A percentile compares a stretch with the other conserved stretches of the same genome.
phyloP scores from a whole-genome alignment of 2,797 vertebrate genomes.

The Gallirallus australis region DNA sequence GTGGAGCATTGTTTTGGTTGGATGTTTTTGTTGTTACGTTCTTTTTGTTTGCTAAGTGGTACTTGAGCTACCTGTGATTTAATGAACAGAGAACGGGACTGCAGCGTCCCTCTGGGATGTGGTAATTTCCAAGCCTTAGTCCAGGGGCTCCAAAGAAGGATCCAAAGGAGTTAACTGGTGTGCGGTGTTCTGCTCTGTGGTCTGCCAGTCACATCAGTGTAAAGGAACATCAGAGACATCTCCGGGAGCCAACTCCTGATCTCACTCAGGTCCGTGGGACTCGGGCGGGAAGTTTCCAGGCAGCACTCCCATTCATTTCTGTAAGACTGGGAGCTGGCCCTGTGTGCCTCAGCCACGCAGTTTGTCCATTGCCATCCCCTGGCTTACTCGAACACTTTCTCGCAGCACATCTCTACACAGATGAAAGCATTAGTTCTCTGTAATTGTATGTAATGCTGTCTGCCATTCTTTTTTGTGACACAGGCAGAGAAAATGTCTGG shows the following conservation, averaged over 20 bases:
- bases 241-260: background rate
- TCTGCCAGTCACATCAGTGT: background rate
- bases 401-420: background rate
- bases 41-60: background rate
- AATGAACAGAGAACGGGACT: background rate
- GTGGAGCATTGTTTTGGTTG: background rate
- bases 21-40: background rate
- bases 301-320: background rate
- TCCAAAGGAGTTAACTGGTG: background rate
- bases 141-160: background rate
- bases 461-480: background rate
- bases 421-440: background rate
- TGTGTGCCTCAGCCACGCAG: background rate
- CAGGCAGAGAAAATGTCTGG: background rate
- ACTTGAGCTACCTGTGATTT: background rate
- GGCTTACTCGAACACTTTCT: background rate
- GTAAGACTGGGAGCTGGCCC: background rate
- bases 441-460: background rate
- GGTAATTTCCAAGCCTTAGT: background rate
- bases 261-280: background rate
- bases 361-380: background rate
- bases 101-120: rapidly evolving
- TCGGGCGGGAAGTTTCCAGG: background rate
- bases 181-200: rapidly evolving
- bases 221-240: background rate